Conservation (phyloP, 2,113 vertebrate genomes). For the Leiothrix lutea region DNA sequence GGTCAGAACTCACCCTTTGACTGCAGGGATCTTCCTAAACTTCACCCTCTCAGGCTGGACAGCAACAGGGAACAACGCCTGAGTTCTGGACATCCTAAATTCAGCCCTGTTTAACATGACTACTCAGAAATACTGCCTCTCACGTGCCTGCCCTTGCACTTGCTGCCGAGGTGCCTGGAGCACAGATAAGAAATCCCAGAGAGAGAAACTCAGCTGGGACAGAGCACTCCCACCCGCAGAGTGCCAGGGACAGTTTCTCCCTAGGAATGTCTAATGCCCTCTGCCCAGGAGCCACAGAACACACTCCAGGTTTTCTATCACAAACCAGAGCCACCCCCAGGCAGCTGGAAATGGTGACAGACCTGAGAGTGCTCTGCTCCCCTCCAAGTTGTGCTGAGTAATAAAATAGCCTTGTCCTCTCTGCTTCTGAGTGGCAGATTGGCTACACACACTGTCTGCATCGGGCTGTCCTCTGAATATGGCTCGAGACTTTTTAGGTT, state of each 20-base stretch:
- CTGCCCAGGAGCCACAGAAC: background rate
- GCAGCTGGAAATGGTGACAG: fast-evolving
- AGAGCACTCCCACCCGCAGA: fast-evolving
- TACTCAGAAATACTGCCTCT: background rate
- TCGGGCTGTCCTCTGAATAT: background rate
- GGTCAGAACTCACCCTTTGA: background rate
- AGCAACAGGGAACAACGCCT: fast-evolving
- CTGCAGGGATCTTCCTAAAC: background rate
- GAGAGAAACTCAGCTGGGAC: background rate
- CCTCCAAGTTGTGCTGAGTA: background rate
- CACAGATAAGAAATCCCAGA: background rate
- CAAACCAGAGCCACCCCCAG: background rate
- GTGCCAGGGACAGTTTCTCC: background rate
- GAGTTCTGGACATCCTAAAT: background rate
- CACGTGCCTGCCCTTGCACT: background rate
- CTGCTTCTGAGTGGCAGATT: background rate
- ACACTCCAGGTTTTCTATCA: fast-evolving
- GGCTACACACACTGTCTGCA: background rate
- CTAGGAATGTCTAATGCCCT: background rate
- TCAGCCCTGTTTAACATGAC: fast-evolving
- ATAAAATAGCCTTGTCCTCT: background rate
- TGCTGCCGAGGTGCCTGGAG: fast-evolving
- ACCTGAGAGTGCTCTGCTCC: background rate
- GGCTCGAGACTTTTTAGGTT: background rate
- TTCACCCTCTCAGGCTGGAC: fast-evolving